Evolutionary conservation across 1,140 invertebrate genomes (phyloP).

Genomic region (Plectus sambesii): DNA sequence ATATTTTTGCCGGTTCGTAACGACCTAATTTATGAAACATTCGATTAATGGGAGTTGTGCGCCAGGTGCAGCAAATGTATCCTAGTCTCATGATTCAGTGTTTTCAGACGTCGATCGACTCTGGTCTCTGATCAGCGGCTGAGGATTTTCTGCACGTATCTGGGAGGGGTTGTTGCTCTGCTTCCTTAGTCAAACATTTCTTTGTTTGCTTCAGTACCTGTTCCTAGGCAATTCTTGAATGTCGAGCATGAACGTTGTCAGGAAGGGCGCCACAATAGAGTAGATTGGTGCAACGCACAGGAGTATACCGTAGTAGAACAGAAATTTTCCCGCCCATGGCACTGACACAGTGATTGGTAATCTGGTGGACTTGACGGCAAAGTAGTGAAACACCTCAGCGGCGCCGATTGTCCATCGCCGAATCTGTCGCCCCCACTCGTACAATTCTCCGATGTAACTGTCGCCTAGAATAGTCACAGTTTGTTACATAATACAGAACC

Average conservation of each 20-base stretch:
- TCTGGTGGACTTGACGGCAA: slow-evolving; percentile 28
- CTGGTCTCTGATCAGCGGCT: too few relatives aligned
- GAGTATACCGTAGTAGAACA: slow-evolving; percentile 36
- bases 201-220: too few relatives aligned
- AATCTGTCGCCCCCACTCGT: slow-evolving; percentile 34
- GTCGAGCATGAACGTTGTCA: slow-evolving; percentile 23
- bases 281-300: slow-evolving; percentile 30
- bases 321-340: slow-evolving; percentile 25
- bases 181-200: too few relatives aligned
- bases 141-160: too few relatives aligned
- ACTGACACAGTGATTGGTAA: slow-evolving; percentile 25
- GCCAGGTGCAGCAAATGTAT: too few relatives aligned
- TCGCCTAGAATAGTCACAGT: too few relatives aligned
- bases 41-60: too few relatives aligned
- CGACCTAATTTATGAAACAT: too few relatives aligned
- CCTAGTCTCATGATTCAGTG: slow-evolving; percentile 17
- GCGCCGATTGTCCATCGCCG: slow-evolving; percentile 35
- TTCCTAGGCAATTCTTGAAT: too few relatives aligned
- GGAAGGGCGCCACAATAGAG: slow-evolving; percentile 24
- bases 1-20: too few relatives aligned
- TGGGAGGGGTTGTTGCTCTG: too few relatives aligned
- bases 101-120: slow-evolving; percentile 11
- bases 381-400: slow-evolving; percentile 36
- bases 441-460: slow-evolving; percentile 30
- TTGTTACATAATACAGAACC: too few relatives aligned